These are phyloP conservation scores for Aselliscus stoliczkanus DNA, from an alignment of 2,797 vertebrate genomes.

Conservation along the genomic window DNA sequence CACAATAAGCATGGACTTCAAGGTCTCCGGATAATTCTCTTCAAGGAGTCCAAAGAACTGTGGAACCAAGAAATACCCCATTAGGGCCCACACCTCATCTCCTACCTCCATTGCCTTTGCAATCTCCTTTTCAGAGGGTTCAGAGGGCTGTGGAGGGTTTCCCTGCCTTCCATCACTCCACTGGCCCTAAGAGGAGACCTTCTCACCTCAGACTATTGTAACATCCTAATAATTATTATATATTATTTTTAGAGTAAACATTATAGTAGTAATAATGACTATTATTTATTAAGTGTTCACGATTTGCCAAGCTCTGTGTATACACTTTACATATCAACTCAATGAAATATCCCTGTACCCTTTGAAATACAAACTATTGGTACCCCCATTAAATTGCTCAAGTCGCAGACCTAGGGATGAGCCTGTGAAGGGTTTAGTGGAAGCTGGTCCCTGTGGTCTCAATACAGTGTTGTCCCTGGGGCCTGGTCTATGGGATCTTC, in stretches of 20 bases:
- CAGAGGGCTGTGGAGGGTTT: neutral
- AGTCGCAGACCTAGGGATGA: neutral
- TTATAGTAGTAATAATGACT: neutral
- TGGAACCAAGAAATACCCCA: neutral
- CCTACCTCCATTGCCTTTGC: neutral
- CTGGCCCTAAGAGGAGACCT: neutral
- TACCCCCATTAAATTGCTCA: neutral
- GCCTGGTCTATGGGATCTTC: neutral
- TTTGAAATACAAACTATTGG: neutral
- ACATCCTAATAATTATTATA: neutral
- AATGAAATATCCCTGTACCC: neutral
- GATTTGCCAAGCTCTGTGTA: neutral
- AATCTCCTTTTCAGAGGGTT: neutral
- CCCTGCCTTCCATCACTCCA: neutral
- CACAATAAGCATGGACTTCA: slow-evolving; percentile 92
- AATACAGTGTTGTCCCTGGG: neutral
- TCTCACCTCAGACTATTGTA: neutral
- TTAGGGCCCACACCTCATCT: neutral
- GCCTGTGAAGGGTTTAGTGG: neutral
- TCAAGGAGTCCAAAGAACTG: slow-evolving; percentile 96
- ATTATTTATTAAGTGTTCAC: neutral
- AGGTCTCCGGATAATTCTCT: slow-evolving; percentile 94
- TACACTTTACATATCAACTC: neutral
- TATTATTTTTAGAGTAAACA: neutral
- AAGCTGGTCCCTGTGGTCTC: neutral